A percentile compares a stretch with the other conserved stretches of the same genome.
These are phyloP conservation scores for Athalia rosae DNA, from an alignment of 2,888 invertebrate genomes.

Conservation along the genomic window DNA sequence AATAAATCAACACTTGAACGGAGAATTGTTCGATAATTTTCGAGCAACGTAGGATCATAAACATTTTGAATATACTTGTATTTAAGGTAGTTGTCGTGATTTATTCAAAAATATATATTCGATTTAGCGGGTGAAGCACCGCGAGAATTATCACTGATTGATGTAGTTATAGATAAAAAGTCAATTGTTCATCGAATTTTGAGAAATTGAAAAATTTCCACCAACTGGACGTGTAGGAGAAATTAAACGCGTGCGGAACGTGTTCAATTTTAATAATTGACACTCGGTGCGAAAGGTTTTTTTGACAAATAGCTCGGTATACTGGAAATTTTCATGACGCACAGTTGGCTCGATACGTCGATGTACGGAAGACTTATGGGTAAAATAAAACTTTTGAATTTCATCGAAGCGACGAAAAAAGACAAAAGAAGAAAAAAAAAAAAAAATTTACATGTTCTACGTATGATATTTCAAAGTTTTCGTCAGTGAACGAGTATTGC, in stretches of 20 bases:
- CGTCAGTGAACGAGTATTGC: too few relatives aligned
- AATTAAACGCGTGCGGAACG: background rate
- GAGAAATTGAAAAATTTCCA: background rate
- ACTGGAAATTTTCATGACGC: slow-evolving; percentile 20
- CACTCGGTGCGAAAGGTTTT: background rate
- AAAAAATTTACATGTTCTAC: background rate
- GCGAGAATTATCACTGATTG: slow-evolving; percentile 4
- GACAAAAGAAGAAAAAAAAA: background rate
- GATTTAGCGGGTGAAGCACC: background rate
- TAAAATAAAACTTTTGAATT: slow-evolving; percentile 1
- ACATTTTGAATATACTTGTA: too few relatives aligned
- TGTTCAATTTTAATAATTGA: slow-evolving; percentile 7
- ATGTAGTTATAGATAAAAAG: slow-evolving; percentile 11
- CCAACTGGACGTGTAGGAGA: too few relatives aligned
- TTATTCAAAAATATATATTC: too few relatives aligned
- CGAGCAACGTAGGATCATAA: too few relatives aligned
- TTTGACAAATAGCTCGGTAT: background rate
- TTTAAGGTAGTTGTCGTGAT: too few relatives aligned
- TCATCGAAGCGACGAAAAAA: background rate
- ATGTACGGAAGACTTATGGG: background rate
- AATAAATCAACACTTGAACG: too few relatives aligned
- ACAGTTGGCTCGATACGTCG: background rate
- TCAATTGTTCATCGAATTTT: slow-evolving; percentile 3
- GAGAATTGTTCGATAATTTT: too few relatives aligned
- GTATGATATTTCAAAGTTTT: background rate